Evolutionary conservation across 2,113 vertebrate genomes (phyloP), one percentile per base, ranked within the genome.

Genomic region (Brachypteracias leptosomus): DNA sequence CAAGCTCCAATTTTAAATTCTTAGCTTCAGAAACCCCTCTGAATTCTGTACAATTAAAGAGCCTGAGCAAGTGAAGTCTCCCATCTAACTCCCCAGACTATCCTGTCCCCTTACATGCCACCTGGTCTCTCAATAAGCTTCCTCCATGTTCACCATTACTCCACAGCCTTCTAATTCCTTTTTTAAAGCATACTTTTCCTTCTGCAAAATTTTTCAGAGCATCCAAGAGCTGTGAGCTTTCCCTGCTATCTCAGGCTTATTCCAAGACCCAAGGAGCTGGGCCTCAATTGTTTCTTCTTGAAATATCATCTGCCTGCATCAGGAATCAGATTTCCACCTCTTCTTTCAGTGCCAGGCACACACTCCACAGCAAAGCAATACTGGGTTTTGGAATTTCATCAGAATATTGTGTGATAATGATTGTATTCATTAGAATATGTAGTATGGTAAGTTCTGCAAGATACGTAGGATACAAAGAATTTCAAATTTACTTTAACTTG

Each of bases 401-500:
- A n/a, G n/a, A n/a, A n/a, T n/a, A n/a, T n/a, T n/a, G n/a, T n/a
- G n/a, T n/a, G n/a, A n/a, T n/a, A n/a, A n/a, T n/a, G n/a, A n/a
- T n/a, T n/a, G n/a, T n/a, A n/a, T n/a, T n/a, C n/a, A n/a, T n/a
- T n/a, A n/a, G n/a, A n/a, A n/a, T n/a, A n/a, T n/a, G n/a, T n/a
- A n/a, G n/a, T 5, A n/a, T 1, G 2, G 0, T 0, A n/a, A 57
- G 1, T 59, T 26, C 73, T 0, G 2, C n/a, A 28, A 54, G 18
- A 13, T 13, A 46, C 0, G 7, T 0, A 68, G 24, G n/a, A 49
- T 6, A 58, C 29, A 46, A 70, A 72, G 18, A 58, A 58, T 29
- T 51, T 8, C 7, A 3, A 22, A 31, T 52, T 9, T 4, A 40
- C 6, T 0, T n/a, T 10, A 9, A 51, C 5, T 0, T 31, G 15